phyloP scores from a whole-genome alignment of 2,888 invertebrate genomes.

The Tinea pellionella region DNA sequence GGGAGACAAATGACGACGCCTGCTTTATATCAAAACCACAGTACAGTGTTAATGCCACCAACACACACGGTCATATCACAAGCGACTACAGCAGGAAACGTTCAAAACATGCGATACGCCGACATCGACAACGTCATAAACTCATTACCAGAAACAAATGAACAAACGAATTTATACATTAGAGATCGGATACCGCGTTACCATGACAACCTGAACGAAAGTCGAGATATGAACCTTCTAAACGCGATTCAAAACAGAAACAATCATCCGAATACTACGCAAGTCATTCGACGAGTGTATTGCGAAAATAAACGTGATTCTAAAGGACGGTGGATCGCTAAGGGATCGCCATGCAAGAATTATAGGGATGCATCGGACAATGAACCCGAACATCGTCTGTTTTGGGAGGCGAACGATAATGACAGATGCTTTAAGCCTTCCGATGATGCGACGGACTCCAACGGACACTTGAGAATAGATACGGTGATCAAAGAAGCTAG shows the following conservation, averaged over 20 bases:
- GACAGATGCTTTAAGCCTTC: slow-evolving; percentile 61
- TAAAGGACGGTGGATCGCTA: not conserved
- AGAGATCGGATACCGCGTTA: slow-evolving; percentile 23
- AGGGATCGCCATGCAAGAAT: not conserved
- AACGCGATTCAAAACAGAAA: slow-evolving; percentile 28
- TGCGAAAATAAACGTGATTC: slow-evolving; percentile 31
- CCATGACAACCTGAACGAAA: not conserved
- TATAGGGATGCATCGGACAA: slow-evolving; percentile 33
- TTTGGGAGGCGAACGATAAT: slow-evolving; percentile 61
- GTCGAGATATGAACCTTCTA: not conserved
- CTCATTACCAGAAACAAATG: slow-evolving; percentile 31
- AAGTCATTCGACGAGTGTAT: slow-evolving; percentile 54
- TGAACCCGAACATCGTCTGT: slow-evolving; percentile 24
- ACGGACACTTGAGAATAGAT: slow-evolving; percentile 50
- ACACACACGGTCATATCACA: slow-evolving; percentile 52
- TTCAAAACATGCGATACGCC: slow-evolving; percentile 36
- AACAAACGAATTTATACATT: slow-evolving; percentile 30
- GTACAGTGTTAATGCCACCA: slow-evolving; percentile 54
- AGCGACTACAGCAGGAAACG: slow-evolving; percentile 33
- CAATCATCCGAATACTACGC: slow-evolving; percentile 39
- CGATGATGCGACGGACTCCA: slow-evolving; percentile 51
- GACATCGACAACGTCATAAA: slow-evolving; percentile 52
- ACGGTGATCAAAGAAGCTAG: slow-evolving; percentile 59
- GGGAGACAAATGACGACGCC: slow-evolving; percentile 52
- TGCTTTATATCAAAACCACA: slow-evolving; percentile 48